These are phyloP conservation scores for Aradophagus sp. DNA, from an alignment of 1,140 invertebrate species.

Conservation along the genomic window DNA sequence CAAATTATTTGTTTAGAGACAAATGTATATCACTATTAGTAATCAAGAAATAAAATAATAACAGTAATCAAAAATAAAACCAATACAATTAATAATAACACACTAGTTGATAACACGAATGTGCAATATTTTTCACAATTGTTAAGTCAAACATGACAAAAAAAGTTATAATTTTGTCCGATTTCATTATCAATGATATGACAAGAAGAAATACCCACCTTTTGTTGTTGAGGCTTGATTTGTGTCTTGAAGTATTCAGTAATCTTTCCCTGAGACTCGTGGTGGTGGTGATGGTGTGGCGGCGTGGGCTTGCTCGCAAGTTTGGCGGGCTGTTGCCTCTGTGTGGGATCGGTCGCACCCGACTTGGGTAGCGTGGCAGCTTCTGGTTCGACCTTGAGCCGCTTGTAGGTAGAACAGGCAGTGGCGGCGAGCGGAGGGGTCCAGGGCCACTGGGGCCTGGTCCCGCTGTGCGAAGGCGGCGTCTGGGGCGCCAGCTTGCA, in stretches of 20 bases:
- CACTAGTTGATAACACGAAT: too few species aligned
- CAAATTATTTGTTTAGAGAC: too few species aligned
- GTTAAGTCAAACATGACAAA: too few species aligned
- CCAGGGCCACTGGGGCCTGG: conserved; percentile 74
- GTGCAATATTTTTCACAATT: too few species aligned
- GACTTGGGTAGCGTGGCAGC: conserved; percentile 64
- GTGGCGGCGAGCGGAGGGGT: conserved; percentile 70
- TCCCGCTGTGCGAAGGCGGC: conserved; percentile 66
- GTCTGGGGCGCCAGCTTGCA: conserved; percentile 72
- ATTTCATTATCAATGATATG: too few species aligned
- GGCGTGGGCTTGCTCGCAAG: conserved; percentile 35
- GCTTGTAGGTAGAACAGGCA: conserved; percentile 70
- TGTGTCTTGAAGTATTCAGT: conserved; percentile 89
- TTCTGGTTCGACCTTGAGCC: conserved; percentile 71
- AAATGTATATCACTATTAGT: too few species aligned
- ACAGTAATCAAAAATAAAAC: too few species aligned
- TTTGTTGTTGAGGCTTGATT: conserved; percentile 80
- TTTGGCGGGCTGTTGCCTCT: conserved; percentile 57
- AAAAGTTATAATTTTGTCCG: too few species aligned
- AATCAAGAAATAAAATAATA: too few species aligned
- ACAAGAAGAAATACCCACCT: too few species aligned
- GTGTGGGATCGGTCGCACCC: conserved; percentile 63
- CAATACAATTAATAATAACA: too few species aligned
- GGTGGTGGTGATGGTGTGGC: conserved; percentile 59
- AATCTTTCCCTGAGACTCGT: conserved; percentile 79